Base-by-base conservation (phyloP, 1,140 invertebrate genomes). In the Thereuonema tuberculata region DNA sequence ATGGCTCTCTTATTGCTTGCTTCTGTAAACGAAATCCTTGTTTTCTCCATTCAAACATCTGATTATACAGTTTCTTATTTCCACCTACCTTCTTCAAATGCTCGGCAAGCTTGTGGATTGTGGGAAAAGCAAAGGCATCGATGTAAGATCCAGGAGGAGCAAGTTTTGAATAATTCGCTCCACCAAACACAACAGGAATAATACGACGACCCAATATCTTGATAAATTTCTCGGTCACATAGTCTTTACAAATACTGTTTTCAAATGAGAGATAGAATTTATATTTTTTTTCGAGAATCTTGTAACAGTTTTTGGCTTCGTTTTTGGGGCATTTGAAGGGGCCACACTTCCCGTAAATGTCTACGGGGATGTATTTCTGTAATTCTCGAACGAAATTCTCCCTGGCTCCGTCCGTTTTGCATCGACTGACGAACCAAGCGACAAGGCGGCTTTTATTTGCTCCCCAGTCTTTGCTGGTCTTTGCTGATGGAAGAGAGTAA, bases 301-400 rank as follows among this genome's bases (percentile, higher is more conserved):
- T 50, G 15, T 12, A 20, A 52, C 49, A 52, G 15, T 52, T 52
- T 21, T 52, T 21, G 24, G 49, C 80, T n/a, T 43, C 14, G 56
- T 5, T 3, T 5, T 55, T 24, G 12, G 9, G 24, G 49, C 15
- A 24, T 54, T 43, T 43, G 9, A 43, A 43, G 9, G 23, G 17
- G 3, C 65, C 71, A 72, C 86, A 89, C 0, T 58, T 61, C n/a
- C 87, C 87, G 63, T 79, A 87, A n/a, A 84, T 74, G 68, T 86
- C 83, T 3, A 87, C 77, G 2, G 68, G 49, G 49, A 86, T 75
- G 63, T 78, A 70, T 29, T 75, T 72, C 52, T 74, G 64, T 1
- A 87, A 69, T 61, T 81, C 68, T n/a, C 68, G 58, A 0, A 79
- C 80, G 65, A 80, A 84, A 0, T 70, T 47, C 62, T 80, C 70